phyloP scores from a whole-genome alignment of 2,888 invertebrate genomes.

The Drosophila macrospina region DNA sequence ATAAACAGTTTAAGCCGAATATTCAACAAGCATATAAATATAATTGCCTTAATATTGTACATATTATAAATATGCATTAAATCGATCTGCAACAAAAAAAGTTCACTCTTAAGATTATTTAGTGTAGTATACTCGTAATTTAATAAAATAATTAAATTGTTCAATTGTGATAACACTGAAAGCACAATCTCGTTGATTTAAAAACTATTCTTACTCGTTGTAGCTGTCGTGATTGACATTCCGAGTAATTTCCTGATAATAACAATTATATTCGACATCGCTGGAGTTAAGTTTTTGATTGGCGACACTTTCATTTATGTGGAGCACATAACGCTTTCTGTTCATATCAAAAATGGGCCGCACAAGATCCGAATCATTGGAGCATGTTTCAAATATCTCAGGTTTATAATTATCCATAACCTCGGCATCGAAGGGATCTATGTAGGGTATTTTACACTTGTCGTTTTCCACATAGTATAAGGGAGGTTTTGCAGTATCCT shows the following conservation, averaged over 20 bases:
- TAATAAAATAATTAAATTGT: no score
- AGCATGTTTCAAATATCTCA: conserved; percentile 86
- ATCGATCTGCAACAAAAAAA: not conserved
- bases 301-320: conserved; percentile 60
- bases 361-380: conserved; percentile 71
- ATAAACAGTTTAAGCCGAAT: no score
- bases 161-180: not conserved
- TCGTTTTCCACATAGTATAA: conserved; percentile 85
- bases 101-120: no score
- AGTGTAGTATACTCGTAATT: not conserved
- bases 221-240: conserved; percentile 41
- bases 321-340: conserved; percentile 53
- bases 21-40: no score
- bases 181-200: not conserved
- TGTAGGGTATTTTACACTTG: conserved; percentile 88
- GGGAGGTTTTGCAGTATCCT: not conserved
- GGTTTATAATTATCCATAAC: conserved; percentile 86
- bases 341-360: conserved; percentile 55
- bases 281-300: conserved; percentile 48
- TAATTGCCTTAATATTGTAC: no score
- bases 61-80: no score
- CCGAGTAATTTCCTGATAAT: conserved; percentile 78
- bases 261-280: conserved; percentile 70
- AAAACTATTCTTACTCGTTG: conserved; percentile 47
- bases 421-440: conserved; percentile 87